phyloP scores from a whole-genome alignment of 2,888 invertebrate species.

The Orchesella flavescens region DNA sequence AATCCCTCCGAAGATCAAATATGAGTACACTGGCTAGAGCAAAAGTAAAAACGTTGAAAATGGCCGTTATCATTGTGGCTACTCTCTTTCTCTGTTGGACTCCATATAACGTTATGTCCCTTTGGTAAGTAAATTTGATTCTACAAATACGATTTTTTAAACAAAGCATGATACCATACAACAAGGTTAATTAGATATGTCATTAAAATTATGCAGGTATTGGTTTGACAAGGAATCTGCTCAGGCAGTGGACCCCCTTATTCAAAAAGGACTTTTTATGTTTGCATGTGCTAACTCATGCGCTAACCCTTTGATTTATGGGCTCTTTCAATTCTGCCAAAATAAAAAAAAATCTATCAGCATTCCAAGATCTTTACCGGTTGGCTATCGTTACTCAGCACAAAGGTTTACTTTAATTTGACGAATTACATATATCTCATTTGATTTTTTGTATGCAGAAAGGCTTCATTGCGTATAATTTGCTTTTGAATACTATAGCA shows the following conservation, averaged over 20 bases:
- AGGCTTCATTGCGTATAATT: no score
- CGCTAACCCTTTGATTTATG: constrained; percentile 86
- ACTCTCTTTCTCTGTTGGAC: constrained; percentile 77
- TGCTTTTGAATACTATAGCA: no score
- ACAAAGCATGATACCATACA: no score
- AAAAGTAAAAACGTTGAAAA: constrained; percentile 75
- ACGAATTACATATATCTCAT: no score
- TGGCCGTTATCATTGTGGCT: constrained; percentile 76
- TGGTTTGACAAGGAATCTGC: constrained; percentile 87
- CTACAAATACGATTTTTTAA: no score
- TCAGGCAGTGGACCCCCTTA: constrained; percentile 81
- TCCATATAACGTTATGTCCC: constrained; percentile 76
- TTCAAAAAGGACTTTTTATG: constrained; percentile 90
- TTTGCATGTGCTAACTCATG: constrained; percentile 97
- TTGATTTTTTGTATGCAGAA: no score
- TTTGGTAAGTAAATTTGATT: constrained; percentile 76
- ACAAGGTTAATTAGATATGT: no score
- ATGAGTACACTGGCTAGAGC: constrained; percentile 73
- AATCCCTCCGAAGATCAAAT: constrained; percentile 64
- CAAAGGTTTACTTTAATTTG: no score
- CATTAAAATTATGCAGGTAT: no score
- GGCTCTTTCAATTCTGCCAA: not conserved
- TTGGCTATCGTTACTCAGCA: no score
- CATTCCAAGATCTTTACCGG: no score
- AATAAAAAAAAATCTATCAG: no score